Evolutionary conservation across 1,140 invertebrate genomes (phyloP), one percentile per base, ranked within the genome.

Genomic region (Halesus radiatus): DNA sequence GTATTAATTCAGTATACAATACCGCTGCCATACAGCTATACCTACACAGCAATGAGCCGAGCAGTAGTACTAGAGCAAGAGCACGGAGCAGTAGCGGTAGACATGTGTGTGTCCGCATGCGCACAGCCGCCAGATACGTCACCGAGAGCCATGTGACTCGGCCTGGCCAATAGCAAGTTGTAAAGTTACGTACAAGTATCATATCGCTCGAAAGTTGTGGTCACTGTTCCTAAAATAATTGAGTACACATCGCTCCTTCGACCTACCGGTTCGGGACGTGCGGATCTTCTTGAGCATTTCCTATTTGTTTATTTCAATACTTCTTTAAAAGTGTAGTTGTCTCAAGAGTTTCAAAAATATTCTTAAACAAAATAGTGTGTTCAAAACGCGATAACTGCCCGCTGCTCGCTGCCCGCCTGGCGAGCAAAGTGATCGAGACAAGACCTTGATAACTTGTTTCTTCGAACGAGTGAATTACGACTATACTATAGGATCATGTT

Each of bases 381-480:
- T 78, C 54, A 88, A 87, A 86, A 86, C 87, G 86, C 88, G 84
- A 85, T 74, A 84, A 81, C 85, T 88, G 78, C 87, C 87, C 88
- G 87, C 87, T 87, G 87, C 87, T 80, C 85, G 86, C 85, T 32
- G 32, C 32, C 37, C 37, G 37, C 85, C 84, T 86, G 85, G 85
- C 85, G 37, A 45, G 37, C 37, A 45, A 13, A 84, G 86, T 84
- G 85, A 86, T 87, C 85, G 87, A 87, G 87, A 88, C 86, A 84
- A 88, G 88, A 88, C 88, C 88, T 89, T 89, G 88, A 89, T 89
- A 89, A 88, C 88, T 89, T 87, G 88, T 89, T 89, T 87, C 86
- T 89, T 86, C 87, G 87, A 86, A 76, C 87, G 85, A 88, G 84
- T 85, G 87, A 88, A 86, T 85, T 79, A 79, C 87, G 88, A 88